Evolutionary conservation across 2,797 vertebrate species (phyloP).

Genomic region (Telmatherina bonti): DNA sequence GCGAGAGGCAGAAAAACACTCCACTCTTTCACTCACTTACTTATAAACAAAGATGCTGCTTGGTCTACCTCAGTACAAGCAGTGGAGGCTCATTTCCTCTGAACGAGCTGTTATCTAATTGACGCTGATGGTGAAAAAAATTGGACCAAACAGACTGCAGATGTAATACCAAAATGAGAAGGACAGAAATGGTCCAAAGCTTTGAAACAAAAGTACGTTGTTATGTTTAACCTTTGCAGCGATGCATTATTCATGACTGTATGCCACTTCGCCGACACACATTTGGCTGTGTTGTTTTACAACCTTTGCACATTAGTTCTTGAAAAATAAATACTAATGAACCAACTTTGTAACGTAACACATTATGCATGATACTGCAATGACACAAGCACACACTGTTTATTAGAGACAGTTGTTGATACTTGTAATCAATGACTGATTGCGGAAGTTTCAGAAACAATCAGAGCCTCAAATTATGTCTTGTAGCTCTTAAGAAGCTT

Average conservation of each 20-base stretch:
- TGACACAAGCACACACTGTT: not conserved
- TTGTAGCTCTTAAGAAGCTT: no score
- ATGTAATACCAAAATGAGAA: not conserved
- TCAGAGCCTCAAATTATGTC: not conserved
- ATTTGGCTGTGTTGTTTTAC: no score
- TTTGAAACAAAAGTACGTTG: not conserved
- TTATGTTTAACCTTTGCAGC: constrained; percentile 26
- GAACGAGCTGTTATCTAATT: constrained; percentile 43
- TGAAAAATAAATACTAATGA: not conserved
- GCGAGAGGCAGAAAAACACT: constrained; percentile 38
- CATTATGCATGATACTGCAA: no score
- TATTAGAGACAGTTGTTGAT: not conserved
- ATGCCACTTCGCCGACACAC: not conserved
- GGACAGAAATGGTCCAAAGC: constrained; percentile 33
- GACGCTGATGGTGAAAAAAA: constrained; percentile 20
- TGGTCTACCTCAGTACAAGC: constrained; percentile 5
- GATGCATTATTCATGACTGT: not conserved
- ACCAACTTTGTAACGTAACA: not conserved
- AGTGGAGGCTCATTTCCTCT: constrained; percentile 28
- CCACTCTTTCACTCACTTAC: constrained; percentile 17
- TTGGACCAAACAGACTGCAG: constrained; percentile 8
- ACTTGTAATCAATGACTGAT: no score
- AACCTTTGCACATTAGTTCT: not conserved
- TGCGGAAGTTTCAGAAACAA: not conserved
- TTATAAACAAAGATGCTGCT: constrained; percentile 19